Evolutionary conservation across 2,888 invertebrate genomes (phyloP).

Genomic region (Amphiduros pacificus): DNA sequence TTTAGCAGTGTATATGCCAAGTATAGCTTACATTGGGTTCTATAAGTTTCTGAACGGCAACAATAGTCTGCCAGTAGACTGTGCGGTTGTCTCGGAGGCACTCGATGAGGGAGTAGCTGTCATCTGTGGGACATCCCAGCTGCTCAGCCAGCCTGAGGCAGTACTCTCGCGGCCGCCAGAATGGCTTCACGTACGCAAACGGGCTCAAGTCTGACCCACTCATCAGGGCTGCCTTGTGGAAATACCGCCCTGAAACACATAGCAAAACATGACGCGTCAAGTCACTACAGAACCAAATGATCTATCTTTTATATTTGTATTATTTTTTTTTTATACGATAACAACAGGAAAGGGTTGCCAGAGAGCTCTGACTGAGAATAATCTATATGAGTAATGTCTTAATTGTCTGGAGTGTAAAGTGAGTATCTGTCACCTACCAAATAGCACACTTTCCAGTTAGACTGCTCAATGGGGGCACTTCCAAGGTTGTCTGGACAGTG

Average conservation of each 20-base stretch:
- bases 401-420: too few species aligned
- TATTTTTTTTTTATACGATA: background rate
- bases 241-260: slow-evolving; percentile 15
- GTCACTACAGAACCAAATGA: too few species aligned
- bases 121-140: slow-evolving; percentile 43
- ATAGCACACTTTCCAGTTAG: too few species aligned
- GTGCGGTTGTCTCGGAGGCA: slow-evolving; percentile 12
- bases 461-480: too few species aligned
- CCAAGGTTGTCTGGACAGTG: too few species aligned
- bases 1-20: too few species aligned
- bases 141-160: slow-evolving; percentile 28
- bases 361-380: background rate
- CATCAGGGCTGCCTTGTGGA: slow-evolving; percentile 37
- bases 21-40: slow-evolving; percentile 2
- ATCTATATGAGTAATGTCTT: too few species aligned
- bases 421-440: too few species aligned
- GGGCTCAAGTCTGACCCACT: slow-evolving; percentile 35
- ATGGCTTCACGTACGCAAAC: slow-evolving; percentile 31
- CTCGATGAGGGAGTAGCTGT: slow-evolving; percentile 16
- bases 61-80: background rate
- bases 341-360: background rate
- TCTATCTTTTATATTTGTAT: background rate
- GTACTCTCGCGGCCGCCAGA: slow-evolving; percentile 33
- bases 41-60: background rate
- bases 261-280: too few species aligned